Conservation (phyloP, 2,888 invertebrate genomes). For the Pyrgus malvae region DNA sequence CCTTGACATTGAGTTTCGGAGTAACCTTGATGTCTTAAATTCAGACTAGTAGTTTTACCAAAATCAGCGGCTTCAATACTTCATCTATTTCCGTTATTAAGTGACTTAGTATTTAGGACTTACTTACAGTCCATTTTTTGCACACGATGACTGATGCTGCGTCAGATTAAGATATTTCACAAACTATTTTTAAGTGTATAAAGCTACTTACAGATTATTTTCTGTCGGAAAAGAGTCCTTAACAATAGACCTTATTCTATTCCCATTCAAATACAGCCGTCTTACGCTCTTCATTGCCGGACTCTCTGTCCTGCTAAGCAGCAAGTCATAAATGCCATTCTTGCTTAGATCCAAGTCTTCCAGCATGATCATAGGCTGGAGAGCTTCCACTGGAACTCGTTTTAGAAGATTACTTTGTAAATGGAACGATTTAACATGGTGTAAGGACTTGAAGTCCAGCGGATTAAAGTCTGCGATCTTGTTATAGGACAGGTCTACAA, state of each 20-base stretch:
- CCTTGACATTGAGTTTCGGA: too few relatives aligned
- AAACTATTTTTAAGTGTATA: too few relatives aligned
- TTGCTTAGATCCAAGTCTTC: constrained; percentile 75
- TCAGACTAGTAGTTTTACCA: too few relatives aligned
- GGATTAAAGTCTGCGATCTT: constrained; percentile 62
- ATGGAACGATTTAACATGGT: constrained; percentile 61
- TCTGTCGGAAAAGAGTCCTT: constrained; percentile 64
- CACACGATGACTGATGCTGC: too few relatives aligned
- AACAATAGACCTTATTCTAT: constrained; percentile 65
- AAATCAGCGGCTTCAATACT: too few relatives aligned
- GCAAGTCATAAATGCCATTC: constrained; percentile 64
- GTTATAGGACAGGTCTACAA: constrained; percentile 79
- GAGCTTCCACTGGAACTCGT: constrained; percentile 60
- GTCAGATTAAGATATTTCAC: too few relatives aligned
- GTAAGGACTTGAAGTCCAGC: constrained; percentile 62
- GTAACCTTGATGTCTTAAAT: too few relatives aligned
- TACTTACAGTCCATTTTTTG: too few relatives aligned
- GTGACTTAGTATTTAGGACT: too few relatives aligned
- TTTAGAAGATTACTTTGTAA: constrained; percentile 71
- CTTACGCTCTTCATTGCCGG: constrained; percentile 54
- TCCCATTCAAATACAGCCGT: constrained; percentile 74
- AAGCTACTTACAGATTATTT: constrained; percentile 65
- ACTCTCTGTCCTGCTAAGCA: constrained; percentile 55
- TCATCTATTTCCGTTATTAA: too few relatives aligned
- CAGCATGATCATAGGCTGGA: constrained; percentile 60